Base-by-base conservation (phyloP, 2,888 invertebrate species). In the Acronicta aceris region DNA sequence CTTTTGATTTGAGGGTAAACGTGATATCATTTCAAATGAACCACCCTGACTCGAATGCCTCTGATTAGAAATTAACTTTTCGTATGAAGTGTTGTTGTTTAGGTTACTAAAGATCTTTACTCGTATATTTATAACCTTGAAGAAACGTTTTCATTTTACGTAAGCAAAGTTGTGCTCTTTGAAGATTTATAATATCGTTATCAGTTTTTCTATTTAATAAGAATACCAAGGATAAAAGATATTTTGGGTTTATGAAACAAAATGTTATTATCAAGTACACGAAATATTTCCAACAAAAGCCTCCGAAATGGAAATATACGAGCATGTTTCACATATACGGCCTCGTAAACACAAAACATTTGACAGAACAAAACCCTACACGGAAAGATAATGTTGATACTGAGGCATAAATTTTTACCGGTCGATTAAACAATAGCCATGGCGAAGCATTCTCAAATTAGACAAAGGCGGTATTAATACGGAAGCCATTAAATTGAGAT, bases 401-500 rank as follows among this genome's bases (percentile, higher is more conserved):
- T 58, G 70, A 74, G 78, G 78, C 83, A 90, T 92, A 85, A 85
- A 88, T 91, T 93, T 91, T 91, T 92, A 87, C 87, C 88, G 82
- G 85, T 89, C 91, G 89, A 92, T 92, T 92, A 85, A 91, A 89
- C 92, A 92, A 88, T 88, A 81, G 85, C 85, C 83, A 74, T 78
- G 76, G 80, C 83, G 77, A 82, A 85, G 86, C 81, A 89, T 86
- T 86, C 89, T 86, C 84, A 90, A 94, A 93, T 92, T 93, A 93
- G 92, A 93, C 93, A 93, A 94, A 93, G 89, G 87, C 92, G 89
- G 94, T 89, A 93, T 92, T 93, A 93, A 93, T 93, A 91, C 92
- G 91, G 91, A 92, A 92, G 89, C 93, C 93, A 94, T 94, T 94
- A 94, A 93, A 93, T 93, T 91, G 92, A 93, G 93, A 94, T 94